phyloP scores from a whole-genome alignment of 2,888 invertebrate species.

The Agrotis exclamationis region DNA sequence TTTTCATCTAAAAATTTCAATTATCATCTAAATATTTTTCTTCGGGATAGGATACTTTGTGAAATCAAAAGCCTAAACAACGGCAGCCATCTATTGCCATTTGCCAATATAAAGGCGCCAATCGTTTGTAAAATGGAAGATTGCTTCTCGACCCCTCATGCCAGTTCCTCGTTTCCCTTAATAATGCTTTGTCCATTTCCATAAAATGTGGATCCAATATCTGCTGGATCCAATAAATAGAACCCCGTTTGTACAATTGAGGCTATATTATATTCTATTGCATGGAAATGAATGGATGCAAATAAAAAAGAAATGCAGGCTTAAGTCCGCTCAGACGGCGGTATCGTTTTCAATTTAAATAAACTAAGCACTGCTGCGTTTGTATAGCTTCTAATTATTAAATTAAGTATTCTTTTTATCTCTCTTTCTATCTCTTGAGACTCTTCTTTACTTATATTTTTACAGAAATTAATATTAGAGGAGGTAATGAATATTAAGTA shows the following conservation, averaged over 20 bases:
- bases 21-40: no score
- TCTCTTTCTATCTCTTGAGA: background rate
- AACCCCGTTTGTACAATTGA: slow-evolving; percentile 26
- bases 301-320: slow-evolving; percentile 41
- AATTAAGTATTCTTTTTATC: background rate
- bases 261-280: slow-evolving; percentile 44
- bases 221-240: slow-evolving; percentile 49
- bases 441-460: background rate
- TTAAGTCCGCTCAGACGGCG: background rate
- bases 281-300: slow-evolving; percentile 22
- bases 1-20: no score
- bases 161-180: slow-evolving; percentile 30
- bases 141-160: slow-evolving; percentile 40
- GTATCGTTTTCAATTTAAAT: slow-evolving; percentile 9
- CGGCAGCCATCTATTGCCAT: slow-evolving; percentile 11
- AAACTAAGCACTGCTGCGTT: background rate
- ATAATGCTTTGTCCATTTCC: slow-evolving; percentile 50
- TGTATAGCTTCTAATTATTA: slow-evolving; percentile 20
- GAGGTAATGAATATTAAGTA: slow-evolving; percentile 20
- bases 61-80: slow-evolving; percentile 25
- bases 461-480: slow-evolving; percentile 9
- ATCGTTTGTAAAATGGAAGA: slow-evolving; percentile 46
- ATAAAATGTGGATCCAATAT: slow-evolving; percentile 57
- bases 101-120: slow-evolving; percentile 19
- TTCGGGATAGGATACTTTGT: slow-evolving; percentile 5